Evolutionary conservation across 2,888 invertebrate species (phyloP).

Genomic region (Antheraea assamensis): DNA sequence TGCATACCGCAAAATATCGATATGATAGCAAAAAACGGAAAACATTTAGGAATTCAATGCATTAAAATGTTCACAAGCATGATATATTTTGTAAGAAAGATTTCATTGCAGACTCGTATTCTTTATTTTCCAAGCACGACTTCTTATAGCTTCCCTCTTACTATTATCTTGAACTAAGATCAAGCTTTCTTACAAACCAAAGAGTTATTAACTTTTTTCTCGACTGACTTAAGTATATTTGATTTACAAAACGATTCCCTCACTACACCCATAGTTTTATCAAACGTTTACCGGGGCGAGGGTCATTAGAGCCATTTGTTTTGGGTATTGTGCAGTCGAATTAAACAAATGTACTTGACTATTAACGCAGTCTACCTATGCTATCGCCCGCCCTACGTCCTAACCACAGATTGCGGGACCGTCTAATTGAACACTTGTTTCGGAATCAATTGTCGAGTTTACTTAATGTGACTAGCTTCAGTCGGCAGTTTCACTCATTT

Average conservation of each 20-base stretch:
- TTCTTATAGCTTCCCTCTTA: too few relatives aligned
- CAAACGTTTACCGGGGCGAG: conserved; percentile 30
- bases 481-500: neutral
- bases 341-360: conserved; percentile 46
- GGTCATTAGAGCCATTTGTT: conserved; percentile 74
- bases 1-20: too few relatives aligned
- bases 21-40: too few relatives aligned
- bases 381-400: conserved; percentile 41
- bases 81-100: too few relatives aligned
- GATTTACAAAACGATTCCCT: conserved; percentile 30
- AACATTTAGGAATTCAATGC: too few relatives aligned
- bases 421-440: conserved; percentile 67
- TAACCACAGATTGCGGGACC: conserved; percentile 71
- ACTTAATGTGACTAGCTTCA: conserved; percentile 28
- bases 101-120: too few relatives aligned
- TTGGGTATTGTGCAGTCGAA: conserved; percentile 49
- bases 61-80: too few relatives aligned
- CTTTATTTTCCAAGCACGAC: too few relatives aligned
- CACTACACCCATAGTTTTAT: conserved; percentile 36
- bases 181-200: neutral
- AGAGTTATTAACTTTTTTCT: neutral
- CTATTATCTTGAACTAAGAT: neutral
- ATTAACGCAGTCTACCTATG: conserved; percentile 24
- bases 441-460: conserved; percentile 50
- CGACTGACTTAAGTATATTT: neutral